These are phyloP conservation scores for Creontiades dilutus DNA, from an alignment of 2,888 invertebrate genomes.

Conservation along the genomic window DNA sequence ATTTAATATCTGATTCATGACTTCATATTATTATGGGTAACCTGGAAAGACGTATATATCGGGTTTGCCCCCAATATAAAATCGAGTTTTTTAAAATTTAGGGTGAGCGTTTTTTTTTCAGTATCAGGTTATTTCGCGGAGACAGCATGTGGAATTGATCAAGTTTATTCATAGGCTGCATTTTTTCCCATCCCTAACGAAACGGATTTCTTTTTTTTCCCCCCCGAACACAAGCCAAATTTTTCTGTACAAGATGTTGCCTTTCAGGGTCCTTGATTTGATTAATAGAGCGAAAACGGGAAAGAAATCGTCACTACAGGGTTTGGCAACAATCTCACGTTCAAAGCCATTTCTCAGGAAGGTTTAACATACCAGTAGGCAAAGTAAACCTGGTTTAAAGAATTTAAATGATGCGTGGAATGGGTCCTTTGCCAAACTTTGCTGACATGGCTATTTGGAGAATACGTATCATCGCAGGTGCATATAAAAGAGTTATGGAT, in stretches of 20 bases:
- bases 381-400: conserved; percentile 57
- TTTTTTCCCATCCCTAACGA: neutral
- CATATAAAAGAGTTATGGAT: conserved; percentile 58
- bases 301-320: conserved; percentile 16
- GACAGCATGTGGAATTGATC: neutral
- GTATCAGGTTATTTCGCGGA: neutral
- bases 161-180: conserved; percentile 22
- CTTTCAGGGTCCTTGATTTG: conserved; percentile 22
- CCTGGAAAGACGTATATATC: too few relatives aligned
- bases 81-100: neutral
- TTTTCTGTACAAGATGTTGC: neutral
- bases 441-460: conserved; percentile 60
- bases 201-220: neutral
- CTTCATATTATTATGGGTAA: too few relatives aligned
- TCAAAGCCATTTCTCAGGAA: conserved; percentile 24
- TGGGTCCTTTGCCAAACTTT: conserved; percentile 49
- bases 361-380: conserved; percentile 10
- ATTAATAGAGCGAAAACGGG: conserved; percentile 44
- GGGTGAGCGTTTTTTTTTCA: neutral
- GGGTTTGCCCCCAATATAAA: too few relatives aligned
- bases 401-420: conserved; percentile 61
- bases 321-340: conserved; percentile 49
- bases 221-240: neutral
- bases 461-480: conserved; percentile 64
- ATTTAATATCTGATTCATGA: too few relatives aligned